Evolutionary conservation across 1,140 invertebrate genomes (phyloP), one percentile per base, ranked within the genome.

Genomic region (Anastrepha ludens): DNA sequence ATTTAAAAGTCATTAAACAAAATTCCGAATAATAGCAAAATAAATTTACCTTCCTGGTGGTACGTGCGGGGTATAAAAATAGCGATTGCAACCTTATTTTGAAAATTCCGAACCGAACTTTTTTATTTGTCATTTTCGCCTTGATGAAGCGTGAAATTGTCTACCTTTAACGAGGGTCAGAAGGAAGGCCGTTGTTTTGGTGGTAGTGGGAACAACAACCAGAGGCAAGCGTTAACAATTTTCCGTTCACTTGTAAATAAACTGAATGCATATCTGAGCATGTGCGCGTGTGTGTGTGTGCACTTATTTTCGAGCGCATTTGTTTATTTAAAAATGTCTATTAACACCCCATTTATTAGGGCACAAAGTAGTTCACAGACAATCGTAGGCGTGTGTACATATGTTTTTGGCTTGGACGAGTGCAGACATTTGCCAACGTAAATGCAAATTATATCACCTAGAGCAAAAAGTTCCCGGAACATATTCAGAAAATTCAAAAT

Each of bases 81-180:
- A 17, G 15, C 60, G 60, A 9, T 17, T 62, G 15, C 7, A 17
- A 5, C n/a, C n/a, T 1, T 6, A 62, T 1, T 62, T n/a, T 8
- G 1, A 29, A 62, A 17, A 62, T 4, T 62, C n/a, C 15, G 9
- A 62, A 3, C 29, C 29, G 29, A 62, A 62, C 15, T 62, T 74
- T 6, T 59, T 85, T 85, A 17, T 85, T 59, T 39, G 47, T 47
- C n/a, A 78, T 87, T 87, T 78, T 17, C 41, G 6, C 44, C 47
- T 78, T 60, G 92, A 92, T 92, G 91, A 92, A 92, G 91, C 91
- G 90, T 92, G 91, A 92, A 92, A 92, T 92, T 92, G 90, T 90
- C 90, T 90, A 88, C 91, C 88, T 92, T 90, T 90, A 92, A 89
- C 90, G 89, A 13, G 55, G n/a, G 17, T 60, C 17, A 13, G 44